Evolutionary conservation across 2,888 invertebrate genomes (phyloP), one percentile per base, ranked within the genome.

Genomic region (Eupithecia abbreviata): DNA sequence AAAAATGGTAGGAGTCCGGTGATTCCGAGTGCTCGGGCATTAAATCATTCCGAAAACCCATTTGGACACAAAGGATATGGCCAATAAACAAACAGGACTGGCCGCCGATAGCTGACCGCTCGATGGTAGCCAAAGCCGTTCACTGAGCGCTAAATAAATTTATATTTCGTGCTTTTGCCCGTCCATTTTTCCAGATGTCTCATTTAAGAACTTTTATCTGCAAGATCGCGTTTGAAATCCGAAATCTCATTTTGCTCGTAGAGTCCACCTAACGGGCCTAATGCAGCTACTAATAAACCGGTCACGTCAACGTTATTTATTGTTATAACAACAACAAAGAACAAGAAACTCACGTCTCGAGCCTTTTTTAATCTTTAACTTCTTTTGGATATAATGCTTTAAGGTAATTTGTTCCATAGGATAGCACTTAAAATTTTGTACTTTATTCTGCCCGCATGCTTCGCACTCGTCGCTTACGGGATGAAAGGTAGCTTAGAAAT

Each of bases 301-400:
- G 93, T 93, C 93, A 93, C 93, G 94, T 93, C 90, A 90, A 85
- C 87, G 86, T 93, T 93, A 93, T 93, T 93, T 93, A 93, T 93
- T 92, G 91, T 92, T 92, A 90, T 91, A 87, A 91, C 89, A 90
- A 90, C 87, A 90, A 89, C 88, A 90, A 88, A 88, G 88, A 90
- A 90, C 87, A 90, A 91, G 88, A 90, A 90, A 89, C 86, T 87
- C 85, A 84, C 85, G 84, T 84, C 84, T 83, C 83, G 85, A 84
- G 87, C 87, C 88, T 86, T 87, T 88, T 89, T 91, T 90, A 88
- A 89, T 86, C 85, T 82, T 85, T 84, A 83, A 87, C 84, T 86
- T 83, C 82, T 88, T 86, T 88, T 79, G 72, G 73, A 84, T 67
- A 77, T 75, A 82, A 82, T 76, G 65, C 73, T 79, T 65, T 77